phyloP scores from a whole-genome alignment of 2,888 invertebrate genomes.

The Aspidiotus rigidus region DNA sequence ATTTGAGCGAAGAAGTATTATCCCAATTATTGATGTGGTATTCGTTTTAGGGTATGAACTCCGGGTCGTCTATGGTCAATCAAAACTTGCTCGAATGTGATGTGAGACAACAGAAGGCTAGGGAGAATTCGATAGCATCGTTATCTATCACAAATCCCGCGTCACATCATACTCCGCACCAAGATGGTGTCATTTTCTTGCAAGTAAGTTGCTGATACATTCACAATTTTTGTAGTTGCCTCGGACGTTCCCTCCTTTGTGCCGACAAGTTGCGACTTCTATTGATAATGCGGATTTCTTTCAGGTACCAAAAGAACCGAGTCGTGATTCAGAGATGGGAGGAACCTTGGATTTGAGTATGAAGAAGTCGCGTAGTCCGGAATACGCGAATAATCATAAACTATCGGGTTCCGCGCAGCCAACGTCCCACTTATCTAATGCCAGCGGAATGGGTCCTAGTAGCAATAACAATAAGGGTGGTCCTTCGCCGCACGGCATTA shows the following conservation, averaged over 20 bases:
- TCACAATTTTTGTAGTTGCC: not conserved
- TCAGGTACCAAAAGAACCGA: constrained; percentile 37
- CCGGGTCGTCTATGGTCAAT: too few relatives aligned
- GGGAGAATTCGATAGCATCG: constrained; percentile 49
- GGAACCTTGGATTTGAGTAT: constrained; percentile 66
- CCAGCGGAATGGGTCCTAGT: not conserved
- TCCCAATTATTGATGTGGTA: too few relatives aligned
- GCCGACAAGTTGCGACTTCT: not conserved
- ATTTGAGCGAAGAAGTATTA: too few relatives aligned
- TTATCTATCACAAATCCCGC: constrained; percentile 53
- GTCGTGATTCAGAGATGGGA: constrained; percentile 42
- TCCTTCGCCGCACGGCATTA: constrained; percentile 14
- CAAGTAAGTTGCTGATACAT: constrained; percentile 6
- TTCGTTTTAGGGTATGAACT: too few relatives aligned
- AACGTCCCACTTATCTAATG: constrained; percentile 15
- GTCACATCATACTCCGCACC: constrained; percentile 36
- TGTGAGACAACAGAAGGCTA: constrained; percentile 18
- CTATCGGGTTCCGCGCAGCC: constrained; percentile 32
- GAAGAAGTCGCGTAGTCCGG: constrained; percentile 52
- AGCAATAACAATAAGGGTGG: constrained; percentile 21
- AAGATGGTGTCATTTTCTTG: constrained; percentile 15
- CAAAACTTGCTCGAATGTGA: constrained; percentile 24
- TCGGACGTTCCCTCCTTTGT: too few relatives aligned
- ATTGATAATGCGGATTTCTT: not conserved
- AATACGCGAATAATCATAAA: constrained; percentile 28